These are phyloP conservation scores for Tipula helvola DNA, from an alignment of 2,888 invertebrate genomes.

Conservation along the genomic window DNA sequence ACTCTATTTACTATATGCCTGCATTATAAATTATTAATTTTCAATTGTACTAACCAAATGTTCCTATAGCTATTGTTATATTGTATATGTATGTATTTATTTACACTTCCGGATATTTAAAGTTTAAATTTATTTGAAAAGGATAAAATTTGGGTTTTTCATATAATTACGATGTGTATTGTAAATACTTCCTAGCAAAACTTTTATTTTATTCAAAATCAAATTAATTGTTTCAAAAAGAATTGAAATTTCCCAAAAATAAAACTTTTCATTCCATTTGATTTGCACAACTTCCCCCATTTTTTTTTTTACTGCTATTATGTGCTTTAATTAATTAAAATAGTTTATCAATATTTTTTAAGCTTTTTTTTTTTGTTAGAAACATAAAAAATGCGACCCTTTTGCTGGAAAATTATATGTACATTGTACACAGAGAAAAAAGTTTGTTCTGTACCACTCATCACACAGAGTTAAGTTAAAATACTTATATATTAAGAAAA, in stretches of 20 bases:
- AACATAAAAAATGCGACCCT: not conserved
- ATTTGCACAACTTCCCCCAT: not conserved
- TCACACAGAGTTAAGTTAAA: not conserved
- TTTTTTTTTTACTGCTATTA: not conserved
- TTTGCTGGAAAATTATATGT: not conserved
- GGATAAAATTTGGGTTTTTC: not conserved
- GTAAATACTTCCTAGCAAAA: not conserved
- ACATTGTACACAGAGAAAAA: not conserved
- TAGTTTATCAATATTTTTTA: not conserved
- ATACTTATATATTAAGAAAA: not conserved
- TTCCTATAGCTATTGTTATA: too few relatives aligned
- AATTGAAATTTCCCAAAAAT: not conserved
- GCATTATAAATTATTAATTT: not conserved
- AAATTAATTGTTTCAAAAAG: not conserved
- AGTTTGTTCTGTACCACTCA: not conserved
- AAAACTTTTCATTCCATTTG: not conserved
- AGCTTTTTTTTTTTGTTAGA: not conserved
- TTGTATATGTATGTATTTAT: not conserved
- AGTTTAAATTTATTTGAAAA: not conserved
- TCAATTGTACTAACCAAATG: not conserved
- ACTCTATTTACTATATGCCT: not conserved
- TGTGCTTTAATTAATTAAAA: not conserved
- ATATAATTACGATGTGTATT: not conserved
- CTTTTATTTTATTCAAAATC: not conserved
- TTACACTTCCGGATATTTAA: not conserved